phyloP scores from a whole-genome alignment of 2,888 invertebrate species.

The Anagyrus pseudococci region DNA sequence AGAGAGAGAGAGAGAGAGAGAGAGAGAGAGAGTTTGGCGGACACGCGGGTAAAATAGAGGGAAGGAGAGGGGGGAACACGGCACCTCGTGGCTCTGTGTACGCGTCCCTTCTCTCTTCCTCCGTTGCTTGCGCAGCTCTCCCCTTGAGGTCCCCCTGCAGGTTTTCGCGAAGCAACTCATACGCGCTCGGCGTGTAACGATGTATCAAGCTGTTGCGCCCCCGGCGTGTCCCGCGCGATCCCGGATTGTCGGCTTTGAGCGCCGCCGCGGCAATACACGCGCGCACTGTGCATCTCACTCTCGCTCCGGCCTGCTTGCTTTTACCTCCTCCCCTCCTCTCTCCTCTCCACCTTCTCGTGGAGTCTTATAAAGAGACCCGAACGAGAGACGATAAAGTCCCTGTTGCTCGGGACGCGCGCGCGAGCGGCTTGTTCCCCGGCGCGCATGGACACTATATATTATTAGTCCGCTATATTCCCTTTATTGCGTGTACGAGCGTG shows the following conservation, averaged over 20 bases:
- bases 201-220: slow-evolving; percentile 62
- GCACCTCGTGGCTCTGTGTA: too few species aligned
- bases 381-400: slow-evolving; percentile 57
- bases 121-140: too few species aligned
- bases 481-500: slow-evolving; percentile 41
- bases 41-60: slow-evolving; percentile 10
- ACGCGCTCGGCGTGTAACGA: slow-evolving; percentile 58
- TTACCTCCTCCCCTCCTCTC: neutral
- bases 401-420: too few species aligned
- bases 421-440: slow-evolving; percentile 52
- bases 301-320: slow-evolving; percentile 47
- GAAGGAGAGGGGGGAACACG: too few species aligned
- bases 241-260: slow-evolving; percentile 58
- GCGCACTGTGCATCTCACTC: slow-evolving; percentile 53
- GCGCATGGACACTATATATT: slow-evolving; percentile 60
- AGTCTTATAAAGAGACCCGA: slow-evolving; percentile 45
- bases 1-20: neutral
- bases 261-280: slow-evolving; percentile 49
- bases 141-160: slow-evolving; percentile 45
- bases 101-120: slow-evolving; percentile 7
- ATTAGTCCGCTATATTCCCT: slow-evolving; percentile 48
- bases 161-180: slow-evolving; percentile 40
- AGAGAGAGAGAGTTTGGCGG: slow-evolving; percentile 2
- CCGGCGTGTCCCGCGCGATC: slow-evolving; percentile 59
- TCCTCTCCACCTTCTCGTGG: neutral